These are phyloP conservation scores for Mystacides longicornis DNA, from an alignment of 2,888 invertebrate genomes.

Conservation along the genomic window DNA sequence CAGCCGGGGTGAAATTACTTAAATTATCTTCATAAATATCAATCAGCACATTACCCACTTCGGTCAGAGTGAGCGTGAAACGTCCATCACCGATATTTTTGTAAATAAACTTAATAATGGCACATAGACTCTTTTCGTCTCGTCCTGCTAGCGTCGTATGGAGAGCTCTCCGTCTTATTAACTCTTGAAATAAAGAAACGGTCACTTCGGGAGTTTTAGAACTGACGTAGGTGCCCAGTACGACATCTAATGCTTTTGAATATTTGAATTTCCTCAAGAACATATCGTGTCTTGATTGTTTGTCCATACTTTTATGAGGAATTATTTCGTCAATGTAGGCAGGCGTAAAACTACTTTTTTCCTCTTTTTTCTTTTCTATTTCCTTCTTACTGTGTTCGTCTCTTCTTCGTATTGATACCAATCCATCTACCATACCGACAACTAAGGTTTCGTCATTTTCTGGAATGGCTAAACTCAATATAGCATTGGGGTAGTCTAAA, in stretches of 20 bases:
- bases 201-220: conserved; percentile 68
- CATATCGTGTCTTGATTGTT: conserved; percentile 57
- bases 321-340: conserved; percentile 48
- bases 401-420: conserved; percentile 77
- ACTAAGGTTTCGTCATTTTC: conserved; percentile 75
- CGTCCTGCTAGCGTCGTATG: conserved; percentile 67
- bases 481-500: conserved; percentile 82
- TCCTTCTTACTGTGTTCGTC: conserved; percentile 48
- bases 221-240: conserved; percentile 52
- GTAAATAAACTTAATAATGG: conserved; percentile 69
- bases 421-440: conserved; percentile 88
- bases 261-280: conserved; percentile 75
- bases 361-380: conserved; percentile 32
- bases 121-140: conserved; percentile 55
- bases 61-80: conserved; percentile 66
- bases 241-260: conserved; percentile 68
- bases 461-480: conserved; percentile 76
- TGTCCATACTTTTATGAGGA: conserved; percentile 35
- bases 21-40: conserved; percentile 65
- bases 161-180: conserved; percentile 75
- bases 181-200: conserved; percentile 75
- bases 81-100: conserved; percentile 64
- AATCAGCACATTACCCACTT: conserved; percentile 66
- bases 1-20: conserved; percentile 53
- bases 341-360: conserved; percentile 44